Base-by-base conservation (phyloP, 2,888 invertebrate species). In the Drosophila colorata region DNA sequence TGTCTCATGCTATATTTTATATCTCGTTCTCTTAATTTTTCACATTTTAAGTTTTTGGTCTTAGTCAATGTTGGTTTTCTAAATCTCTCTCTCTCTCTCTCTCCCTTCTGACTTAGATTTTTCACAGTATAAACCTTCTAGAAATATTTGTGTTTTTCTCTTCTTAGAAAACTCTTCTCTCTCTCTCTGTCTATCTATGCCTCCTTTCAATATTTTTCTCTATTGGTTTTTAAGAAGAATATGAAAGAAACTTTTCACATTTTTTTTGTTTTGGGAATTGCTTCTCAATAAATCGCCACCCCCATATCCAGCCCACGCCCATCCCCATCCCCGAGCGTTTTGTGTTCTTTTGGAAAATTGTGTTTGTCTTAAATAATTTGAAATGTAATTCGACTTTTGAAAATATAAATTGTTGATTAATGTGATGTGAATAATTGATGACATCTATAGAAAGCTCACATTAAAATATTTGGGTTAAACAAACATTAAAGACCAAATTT, bases 361-460 rank as follows among this genome's bases (percentile, higher is more conserved):
- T 33, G 31, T 13, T 33, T 33, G 40, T 16, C 9, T 53, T 53
- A 53, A 53, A 33, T 43, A 43, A 53, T 43, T 53, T 53, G 20
- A 43, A 53, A 53, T 53, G 20, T 23, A 43, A 43, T 53, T 53
- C 53, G 16, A 43, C 14, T 53, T n/a, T 20, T 33, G 20, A 14
- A 53, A 43, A 33, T 25, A 33, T 53, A 43, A 16, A 53, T 53
- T 33, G 43, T 33, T 43, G 43, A 53, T 53, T 53, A 53, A 53
- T 53, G 53, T 23, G 53, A 23, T 16, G 43, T 53, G 43, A 53
- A 53, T 53, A 53, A 53, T 43, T 43, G 20, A 56, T 56, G 13
- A 18, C 16, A 25, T 31, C 8, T 43, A 55, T 28, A 28, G 1
- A 31, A 46, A 25, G 14, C 14, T 13, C 18, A 14, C 44, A 53